Base-by-base conservation (phyloP, 2,888 invertebrate genomes). In the Acleris sparsana region DNA sequence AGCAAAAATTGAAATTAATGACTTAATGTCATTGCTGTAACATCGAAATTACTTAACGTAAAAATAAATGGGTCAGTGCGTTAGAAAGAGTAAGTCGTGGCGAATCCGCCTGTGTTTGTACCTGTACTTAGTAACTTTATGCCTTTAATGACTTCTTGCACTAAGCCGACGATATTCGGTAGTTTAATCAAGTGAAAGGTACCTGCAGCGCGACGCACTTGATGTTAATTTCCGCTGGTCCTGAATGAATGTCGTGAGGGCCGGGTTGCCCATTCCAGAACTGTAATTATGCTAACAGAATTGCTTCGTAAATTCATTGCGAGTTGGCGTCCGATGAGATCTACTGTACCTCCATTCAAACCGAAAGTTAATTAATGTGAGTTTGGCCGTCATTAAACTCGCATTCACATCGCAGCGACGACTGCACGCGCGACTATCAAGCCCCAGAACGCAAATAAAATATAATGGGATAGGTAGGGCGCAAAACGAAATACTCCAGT, bases 221-320 rank as follows among this genome's bases (percentile, higher is more conserved):
- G 67, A 70, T 73, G 72, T 72, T 76, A 73, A 82, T 79, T 75
- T 76, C 71, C 70, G 69, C 75, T 57, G 56, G 68, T 72, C 61
- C 71, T 68, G 64, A 72, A 73, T 72, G 70, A 66, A 70, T 60
- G 53, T 60, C 20, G 58, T 46, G 17, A 25, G 55, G 49, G 49
- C 25, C 29, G 20, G 43, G 39, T 44, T 51, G 43, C 53, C 53
- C 49, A 67, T 57, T 69, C 56, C 61, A 53, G 56, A 62, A 62
- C 58, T 58, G 62, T 67, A 58, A 67, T 67, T 62, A 62, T 49
- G 44, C 65, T 65, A 51, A 58, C 20, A 48, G 58, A 58, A 58
- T 55, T 60, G 49, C 52, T 53, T 43, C n/a, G 29, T 57, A 62
- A 62, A 66, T 66, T 66, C 57, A 57, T 66, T 48, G 33, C 43